A percentile compares a stretch with the other conserved stretches of the same genome.
Conservation (phyloP, 2,888 invertebrate species). For the Rhorus exstirpatorius region DNA sequence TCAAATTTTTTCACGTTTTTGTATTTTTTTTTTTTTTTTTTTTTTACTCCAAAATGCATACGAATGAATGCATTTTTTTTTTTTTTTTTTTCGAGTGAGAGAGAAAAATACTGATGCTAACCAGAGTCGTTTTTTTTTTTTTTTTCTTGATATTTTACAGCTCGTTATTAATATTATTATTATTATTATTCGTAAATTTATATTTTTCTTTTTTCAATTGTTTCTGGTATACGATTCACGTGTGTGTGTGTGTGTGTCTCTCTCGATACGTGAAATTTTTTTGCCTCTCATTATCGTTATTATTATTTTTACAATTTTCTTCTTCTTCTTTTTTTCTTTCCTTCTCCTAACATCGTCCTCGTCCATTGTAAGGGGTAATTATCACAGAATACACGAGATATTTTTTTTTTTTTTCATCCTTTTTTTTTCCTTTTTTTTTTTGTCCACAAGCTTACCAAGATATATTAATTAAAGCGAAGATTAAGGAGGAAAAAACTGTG, state of each 20-base stretch:
- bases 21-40: conserved; percentile 67
- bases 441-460: conserved; percentile 81
- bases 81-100: conserved; percentile 3
- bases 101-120: conserved; percentile 81
- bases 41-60: conserved; percentile 74
- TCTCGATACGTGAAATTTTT: conserved; percentile 57
- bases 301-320: conserved; percentile 19
- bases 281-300: conserved; percentile 25
- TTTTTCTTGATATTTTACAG: conserved; percentile 65
- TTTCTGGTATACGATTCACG: conserved; percentile 54
- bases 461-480: conserved; percentile 83
- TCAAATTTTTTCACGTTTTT: conserved; percentile 9
- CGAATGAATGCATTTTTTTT: conserved; percentile 74
- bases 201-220: conserved; percentile 39
- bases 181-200: too few species aligned
- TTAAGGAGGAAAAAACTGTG: conserved; percentile 79
- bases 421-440: conserved; percentile 35
- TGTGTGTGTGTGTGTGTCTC: too few species aligned
- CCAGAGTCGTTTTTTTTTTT: conserved; percentile 70
- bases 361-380: conserved; percentile 81
- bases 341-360: conserved; percentile 49
- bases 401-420: conserved; percentile 73
- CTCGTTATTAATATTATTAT: conserved; percentile 7
- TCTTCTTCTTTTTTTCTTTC: conserved; percentile 42
- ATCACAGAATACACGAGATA: conserved; percentile 85